These are phyloP conservation scores for Hoplias malabaricus DNA, from an alignment of 2,113 vertebrate genomes.

Conservation along the genomic window DNA sequence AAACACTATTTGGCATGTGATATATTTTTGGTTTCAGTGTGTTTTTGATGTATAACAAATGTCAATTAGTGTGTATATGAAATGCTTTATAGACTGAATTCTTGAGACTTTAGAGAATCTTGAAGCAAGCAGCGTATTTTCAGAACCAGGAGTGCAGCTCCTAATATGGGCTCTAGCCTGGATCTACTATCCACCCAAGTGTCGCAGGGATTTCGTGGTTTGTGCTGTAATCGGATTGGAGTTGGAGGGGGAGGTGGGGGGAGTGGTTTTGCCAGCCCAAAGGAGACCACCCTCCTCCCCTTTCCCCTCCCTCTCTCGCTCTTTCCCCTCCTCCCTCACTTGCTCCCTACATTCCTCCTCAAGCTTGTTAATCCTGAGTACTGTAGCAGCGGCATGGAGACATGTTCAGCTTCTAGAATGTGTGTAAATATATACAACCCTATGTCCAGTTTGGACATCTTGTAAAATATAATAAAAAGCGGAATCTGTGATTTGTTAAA, in stretches of 20 bases:
- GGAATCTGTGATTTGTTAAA: too few species aligned
- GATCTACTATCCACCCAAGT: conserved; percentile 10
- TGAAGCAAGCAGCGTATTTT: background rate
- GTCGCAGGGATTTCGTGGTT: conserved; percentile 65
- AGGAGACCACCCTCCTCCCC: conserved; percentile 44
- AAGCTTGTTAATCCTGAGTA: background rate
- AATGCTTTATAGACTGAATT: background rate
- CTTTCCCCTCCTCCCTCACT: background rate
- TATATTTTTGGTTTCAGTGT: too few species aligned
- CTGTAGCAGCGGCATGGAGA: background rate
- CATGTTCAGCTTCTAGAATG: background rate
- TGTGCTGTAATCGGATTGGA: conserved; percentile 74
- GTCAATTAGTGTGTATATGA: background rate
- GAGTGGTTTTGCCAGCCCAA: conserved; percentile 62
- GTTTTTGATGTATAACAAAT: too few species aligned
- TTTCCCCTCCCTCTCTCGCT: background rate
- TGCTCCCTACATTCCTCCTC: background rate
- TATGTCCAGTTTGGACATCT: too few species aligned
- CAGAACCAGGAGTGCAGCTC: background rate
- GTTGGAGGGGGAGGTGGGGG: conserved; percentile 52
- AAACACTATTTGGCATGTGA: too few species aligned
- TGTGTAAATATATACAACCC: too few species aligned
- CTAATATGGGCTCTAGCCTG: conserved; percentile 45
- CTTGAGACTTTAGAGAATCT: background rate
- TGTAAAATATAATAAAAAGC: too few species aligned